Percentiles rank a stretch among this genome's conserved stretches.
These are phyloP conservation scores for Stomorhina lunata DNA, from an alignment of 2,888 invertebrate genomes.

Conservation along the genomic window DNA sequence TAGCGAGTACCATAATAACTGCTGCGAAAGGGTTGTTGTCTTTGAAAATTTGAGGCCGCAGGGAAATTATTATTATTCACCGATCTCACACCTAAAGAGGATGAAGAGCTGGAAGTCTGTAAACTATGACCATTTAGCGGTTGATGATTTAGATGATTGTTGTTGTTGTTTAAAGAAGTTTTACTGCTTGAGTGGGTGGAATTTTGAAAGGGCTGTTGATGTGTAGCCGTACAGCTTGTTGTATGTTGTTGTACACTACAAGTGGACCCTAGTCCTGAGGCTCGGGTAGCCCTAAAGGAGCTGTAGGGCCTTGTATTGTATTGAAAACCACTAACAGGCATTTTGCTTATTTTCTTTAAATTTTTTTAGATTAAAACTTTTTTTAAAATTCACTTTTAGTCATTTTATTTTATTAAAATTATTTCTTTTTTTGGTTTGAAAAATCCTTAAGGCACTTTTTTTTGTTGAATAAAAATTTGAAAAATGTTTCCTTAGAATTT, in stretches of 20 bases:
- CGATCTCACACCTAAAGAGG: constrained; percentile 38
- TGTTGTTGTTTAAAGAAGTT: constrained; percentile 37
- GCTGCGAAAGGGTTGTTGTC: constrained; percentile 78
- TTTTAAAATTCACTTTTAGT: constrained; percentile 29
- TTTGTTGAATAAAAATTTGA: constrained; percentile 7
- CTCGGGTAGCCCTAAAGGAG: constrained; percentile 78
- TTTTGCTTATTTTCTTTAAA: constrained; percentile 69
- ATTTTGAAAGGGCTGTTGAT: constrained; percentile 28
- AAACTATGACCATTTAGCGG: constrained; percentile 23
- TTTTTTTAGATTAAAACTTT: background rate
- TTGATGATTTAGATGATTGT: background rate
- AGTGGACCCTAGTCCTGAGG: constrained; percentile 73
- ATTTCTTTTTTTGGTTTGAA: background rate
- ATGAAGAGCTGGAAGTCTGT: constrained; percentile 62
- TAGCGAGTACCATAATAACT: constrained; percentile 77
- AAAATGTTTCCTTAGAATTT: constrained; percentile 48
- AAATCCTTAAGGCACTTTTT: constrained; percentile 52
- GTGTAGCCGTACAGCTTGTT: constrained; percentile 49
- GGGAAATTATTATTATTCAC: constrained; percentile 64
- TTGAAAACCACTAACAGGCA: constrained; percentile 78
- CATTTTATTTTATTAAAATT: constrained; percentile 3
- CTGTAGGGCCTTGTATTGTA: constrained; percentile 78
- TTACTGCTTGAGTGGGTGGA: constrained; percentile 47
- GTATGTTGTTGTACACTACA: constrained; percentile 67
- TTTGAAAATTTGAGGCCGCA: constrained; percentile 69